Conservation (phyloP, 2,113 vertebrate species). For the Phalacrocorax pelagicus region DNA sequence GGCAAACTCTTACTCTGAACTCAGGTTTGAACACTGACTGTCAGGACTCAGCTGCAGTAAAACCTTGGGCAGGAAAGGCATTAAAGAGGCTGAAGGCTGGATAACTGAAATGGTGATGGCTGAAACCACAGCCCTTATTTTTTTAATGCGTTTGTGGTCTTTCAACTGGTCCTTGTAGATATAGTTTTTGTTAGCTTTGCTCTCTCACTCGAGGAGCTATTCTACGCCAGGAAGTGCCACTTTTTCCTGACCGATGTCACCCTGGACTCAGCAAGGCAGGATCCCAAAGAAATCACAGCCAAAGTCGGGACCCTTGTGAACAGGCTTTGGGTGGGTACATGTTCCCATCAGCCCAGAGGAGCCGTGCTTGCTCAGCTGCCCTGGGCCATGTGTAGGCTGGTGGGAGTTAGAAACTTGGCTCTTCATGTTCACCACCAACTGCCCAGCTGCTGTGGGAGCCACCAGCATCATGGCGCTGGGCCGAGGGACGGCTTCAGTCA, state of each 20-base stretch:
- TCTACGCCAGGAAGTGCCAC: conserved; percentile 70
- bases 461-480: too few relatives aligned
- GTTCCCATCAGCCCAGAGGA: accelerated
- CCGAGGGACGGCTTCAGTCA: neutral
- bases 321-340: conserved; percentile 62
- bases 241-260: conserved; percentile 69
- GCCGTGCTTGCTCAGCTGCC: neutral
- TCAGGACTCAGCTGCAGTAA: neutral
- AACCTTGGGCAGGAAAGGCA: neutral
- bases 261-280: conserved; percentile 68
- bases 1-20: neutral
- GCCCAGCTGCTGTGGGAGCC: neutral
- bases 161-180: conserved; percentile 18
- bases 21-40: neutral
- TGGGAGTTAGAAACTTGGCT: neutral
- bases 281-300: conserved; percentile 56
- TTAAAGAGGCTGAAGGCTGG: too few relatives aligned
- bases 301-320: conserved; percentile 53
- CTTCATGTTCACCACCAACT: neutral
- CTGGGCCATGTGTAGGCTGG: too few relatives aligned
- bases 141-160: neutral
- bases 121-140: neutral
- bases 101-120: neutral
- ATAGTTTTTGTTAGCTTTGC: conserved; percentile 67
- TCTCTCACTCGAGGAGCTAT: conserved; percentile 71